Evolutionary conservation across 2,888 invertebrate genomes (phyloP).

Genomic region (Drosophila fulvimacula): DNA sequence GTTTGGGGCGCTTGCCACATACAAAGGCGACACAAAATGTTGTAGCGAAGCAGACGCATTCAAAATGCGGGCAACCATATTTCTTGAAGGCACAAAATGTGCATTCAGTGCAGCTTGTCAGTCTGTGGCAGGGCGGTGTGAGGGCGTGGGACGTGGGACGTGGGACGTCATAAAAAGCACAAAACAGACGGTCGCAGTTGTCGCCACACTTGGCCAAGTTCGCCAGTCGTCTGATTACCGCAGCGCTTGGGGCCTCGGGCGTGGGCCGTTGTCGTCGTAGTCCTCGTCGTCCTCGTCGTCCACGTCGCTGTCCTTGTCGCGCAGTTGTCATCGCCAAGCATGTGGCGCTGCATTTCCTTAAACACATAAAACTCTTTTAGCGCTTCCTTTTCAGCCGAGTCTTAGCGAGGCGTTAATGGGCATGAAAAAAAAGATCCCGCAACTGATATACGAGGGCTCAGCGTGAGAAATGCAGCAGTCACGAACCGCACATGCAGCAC

Average conservation of each 20-base stretch:
- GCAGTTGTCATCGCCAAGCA: slow-evolving; percentile 56
- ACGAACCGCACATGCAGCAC: slow-evolving; percentile 49
- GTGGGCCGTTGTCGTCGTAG: slow-evolving; percentile 5
- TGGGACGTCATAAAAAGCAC: slow-evolving; percentile 45
- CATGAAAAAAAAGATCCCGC: slow-evolving; percentile 49
- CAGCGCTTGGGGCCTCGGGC: slow-evolving; percentile 11
- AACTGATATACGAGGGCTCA: slow-evolving; percentile 53
- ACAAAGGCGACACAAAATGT: slow-evolving; percentile 51
- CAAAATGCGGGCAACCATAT: slow-evolving; percentile 63
- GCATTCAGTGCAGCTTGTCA: slow-evolving; percentile 57
- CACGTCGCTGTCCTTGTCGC: slow-evolving; percentile 46
- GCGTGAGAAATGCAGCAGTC: slow-evolving; percentile 67
- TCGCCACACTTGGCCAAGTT: slow-evolving; percentile 71
- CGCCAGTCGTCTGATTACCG: slow-evolving; percentile 67
- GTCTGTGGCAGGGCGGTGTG: not conserved
- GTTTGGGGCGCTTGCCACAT: slow-evolving; percentile 17
- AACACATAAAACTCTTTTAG: slow-evolving; percentile 75
- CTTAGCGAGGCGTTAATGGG: slow-evolving; percentile 68
- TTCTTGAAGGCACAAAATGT: slow-evolving; percentile 64
- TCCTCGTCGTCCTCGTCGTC: slow-evolving; percentile 24
- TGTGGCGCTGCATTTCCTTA: slow-evolving; percentile 67
- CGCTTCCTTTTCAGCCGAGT: slow-evolving; percentile 69
- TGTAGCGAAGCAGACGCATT: slow-evolving; percentile 17
- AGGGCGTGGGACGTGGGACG: not conserved
- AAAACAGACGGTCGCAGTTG: slow-evolving; percentile 66